Base-by-base conservation (phyloP, 2,888 invertebrate species). In the Eupeodes latifasciatus region DNA sequence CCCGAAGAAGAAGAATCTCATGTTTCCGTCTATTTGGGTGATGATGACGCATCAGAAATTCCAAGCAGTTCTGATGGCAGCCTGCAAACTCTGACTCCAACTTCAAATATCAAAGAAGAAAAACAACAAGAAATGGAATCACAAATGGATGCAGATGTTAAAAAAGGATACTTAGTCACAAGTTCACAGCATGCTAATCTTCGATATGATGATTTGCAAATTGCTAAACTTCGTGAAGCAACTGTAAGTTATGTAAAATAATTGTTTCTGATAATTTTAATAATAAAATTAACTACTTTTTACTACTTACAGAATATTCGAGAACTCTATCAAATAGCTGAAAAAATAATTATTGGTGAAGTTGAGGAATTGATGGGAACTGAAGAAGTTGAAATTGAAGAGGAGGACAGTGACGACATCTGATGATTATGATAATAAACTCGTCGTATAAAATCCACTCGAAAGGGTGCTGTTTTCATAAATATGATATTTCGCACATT, bases 241-340 rank as follows among this genome's bases (percentile, higher is more conserved):
- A 93, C 94, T 93, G 95, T 95, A 91, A 92, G 90, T 89, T 12
- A 34, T 5, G n/a, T 3, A 12, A 40, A 12, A 55, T 5, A 5
- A n/a, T 14, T 49, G 47, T 27, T 64, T 40, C 4, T 40, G 5
- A 40, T 9, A 40, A 40, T 0, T 57, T 69, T 47, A 11, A 47
- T 47, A 1, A 47, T 40, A 1, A 47, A 12, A 47, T 9, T 2
- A 3, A 9, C 4, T 44, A 49, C 85, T 93, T 92, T 1, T 16
- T 19, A 7, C 4, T 11, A 5, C 27, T 27, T n/a, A 34, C 91
- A 96, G 95, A 95, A 94, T 59, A 95, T 96, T 80, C 94, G 95
- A 47, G 95, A 95, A 90, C 94, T 96, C 90, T 96, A 96, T 91
- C 91, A 92, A 16, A 92, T 95, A 84, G 96, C 96, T 1, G 95